Percentiles rank a stretch among this genome's conserved stretches.
phyloP scores from a whole-genome alignment of 2,113 vertebrate genomes.

The Festucalex cinctus region DNA sequence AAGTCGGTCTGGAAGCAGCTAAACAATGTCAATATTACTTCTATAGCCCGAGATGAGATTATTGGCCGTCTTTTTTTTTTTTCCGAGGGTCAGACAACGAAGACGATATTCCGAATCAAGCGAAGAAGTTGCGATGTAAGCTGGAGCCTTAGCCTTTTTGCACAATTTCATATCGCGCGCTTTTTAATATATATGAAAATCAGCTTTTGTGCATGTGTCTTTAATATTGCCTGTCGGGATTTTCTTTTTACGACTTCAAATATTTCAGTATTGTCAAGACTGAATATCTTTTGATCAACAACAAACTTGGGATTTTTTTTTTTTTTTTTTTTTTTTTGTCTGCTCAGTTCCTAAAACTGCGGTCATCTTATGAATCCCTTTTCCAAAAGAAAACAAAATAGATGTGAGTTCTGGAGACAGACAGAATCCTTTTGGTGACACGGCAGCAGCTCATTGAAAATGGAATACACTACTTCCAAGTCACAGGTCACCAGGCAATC shows the following conservation, averaged over 20 bases:
- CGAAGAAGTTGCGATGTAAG: conserved; percentile 75
- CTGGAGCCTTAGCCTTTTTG: conserved; percentile 71
- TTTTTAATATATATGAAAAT: conserved; percentile 99
- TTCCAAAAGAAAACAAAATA: conserved; percentile 61
- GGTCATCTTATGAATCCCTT: conserved; percentile 71
- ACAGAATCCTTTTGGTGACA: conserved; percentile 68
- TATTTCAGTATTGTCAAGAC: conserved; percentile 24
- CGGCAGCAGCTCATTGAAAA: conserved; percentile 95
- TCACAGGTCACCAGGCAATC: conserved; percentile 99
- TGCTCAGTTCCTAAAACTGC: conserved; percentile 46
- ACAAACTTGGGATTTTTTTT: conserved; percentile 18
- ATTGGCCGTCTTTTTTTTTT: conserved; percentile 65
- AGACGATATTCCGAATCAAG: conserved; percentile 60
- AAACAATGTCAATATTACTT: conserved; percentile 67
- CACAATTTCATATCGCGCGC: conserved; percentile 81
- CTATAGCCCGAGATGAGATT: conserved; percentile 60
- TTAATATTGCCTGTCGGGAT: conserved; percentile 75
- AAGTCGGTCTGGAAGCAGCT: conserved; percentile 60
- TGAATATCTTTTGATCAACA: conserved; percentile 19
- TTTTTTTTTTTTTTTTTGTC: not conserved
- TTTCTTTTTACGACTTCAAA: conserved; percentile 46
- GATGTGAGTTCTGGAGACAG: conserved; percentile 63
- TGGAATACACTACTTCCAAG: conserved; percentile 98
- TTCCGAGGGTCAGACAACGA: conserved; percentile 64
- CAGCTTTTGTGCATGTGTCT: conserved; percentile 82